Base-by-base conservation (phyloP, 2,113 vertebrate species). In the Fulica atra region DNA sequence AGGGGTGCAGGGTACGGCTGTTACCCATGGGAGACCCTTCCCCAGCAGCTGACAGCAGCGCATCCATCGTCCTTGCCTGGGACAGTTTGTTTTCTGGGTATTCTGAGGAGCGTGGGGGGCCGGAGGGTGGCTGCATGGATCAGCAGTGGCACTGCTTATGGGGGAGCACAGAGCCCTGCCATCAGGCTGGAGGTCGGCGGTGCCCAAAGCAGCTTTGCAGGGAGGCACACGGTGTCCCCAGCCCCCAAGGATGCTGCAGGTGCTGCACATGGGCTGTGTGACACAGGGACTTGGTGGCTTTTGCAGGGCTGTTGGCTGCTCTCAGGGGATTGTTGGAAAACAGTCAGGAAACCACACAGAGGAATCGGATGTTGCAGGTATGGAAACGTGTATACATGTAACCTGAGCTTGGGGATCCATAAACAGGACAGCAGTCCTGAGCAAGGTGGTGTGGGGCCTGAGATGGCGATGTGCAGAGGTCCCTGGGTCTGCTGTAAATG, bases 311-410 rank as follows among this genome's bases (percentile, higher is more conserved):
- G 44, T 24, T 96, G 64, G 61, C 86, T 31, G 95, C 94, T 77
- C 83, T 98, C 5, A 6, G 33, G 57, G 86, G 46, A 7, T 44
- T 98, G 87, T 54, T 78, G 69, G 95, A 97, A 46, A 96, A 93
- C 36, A 90, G 51, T 25, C 93, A 89, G 83, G 95, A 96, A 21
- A 53, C 72, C 3, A 63, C 48, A 1, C 70, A 15, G 66, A 92
- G 81, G 86, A 97, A 92, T 33, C 81, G 82, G 78, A 64, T 73
- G 18, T 53, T 98, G 33, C 97, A 97, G 98, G 98, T 98, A 97
- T 31, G 23, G 87, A 64, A 50, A 16, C 1, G 16, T 5, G 26
- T 24, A 1, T 7, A 25, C 4, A 6, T 5, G 1, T 36, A 16
- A 48, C 40, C 7, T 0, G 2, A 6, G 7, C 11, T 5, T 23